A percentile compares a stretch with the other conserved stretches of the same genome.
Evolutionary conservation across 2,797 vertebrate species (phyloP).

Genomic region (Myotis vivesi): DNA sequence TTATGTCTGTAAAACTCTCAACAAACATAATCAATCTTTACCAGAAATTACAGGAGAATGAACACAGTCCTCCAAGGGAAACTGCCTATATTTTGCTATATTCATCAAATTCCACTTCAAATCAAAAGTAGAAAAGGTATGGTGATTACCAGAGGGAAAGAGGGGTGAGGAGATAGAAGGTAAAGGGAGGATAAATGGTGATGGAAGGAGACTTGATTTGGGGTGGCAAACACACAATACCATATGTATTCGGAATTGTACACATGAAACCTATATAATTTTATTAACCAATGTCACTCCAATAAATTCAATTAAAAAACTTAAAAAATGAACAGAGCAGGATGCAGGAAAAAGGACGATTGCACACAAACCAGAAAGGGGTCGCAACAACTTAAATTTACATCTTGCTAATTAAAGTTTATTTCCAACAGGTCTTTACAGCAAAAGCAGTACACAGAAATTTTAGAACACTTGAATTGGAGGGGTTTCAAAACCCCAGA

Average conservation of each 20-base stretch:
- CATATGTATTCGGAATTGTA: not conserved
- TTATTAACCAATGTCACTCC: not conserved
- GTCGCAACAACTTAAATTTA: not conserved
- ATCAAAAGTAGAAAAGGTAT: slow-evolving; percentile 6
- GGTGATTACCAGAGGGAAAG: not conserved
- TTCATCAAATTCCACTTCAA: not conserved
- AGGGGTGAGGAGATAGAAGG: not conserved
- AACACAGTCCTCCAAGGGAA: not conserved
- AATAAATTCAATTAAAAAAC: not conserved
- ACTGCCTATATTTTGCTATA: slow-evolving; percentile 22
- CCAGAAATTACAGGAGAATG: not conserved
- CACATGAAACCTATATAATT: not conserved
- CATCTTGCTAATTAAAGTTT: not conserved
- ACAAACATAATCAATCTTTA: not conserved
- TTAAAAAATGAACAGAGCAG: not conserved
- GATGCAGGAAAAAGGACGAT: not conserved
- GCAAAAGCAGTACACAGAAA: not conserved
- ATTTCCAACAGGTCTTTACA: not conserved
- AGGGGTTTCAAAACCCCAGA: not conserved
- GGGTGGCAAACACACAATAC: not conserved
- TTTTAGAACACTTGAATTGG: not conserved
- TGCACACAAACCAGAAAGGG: not conserved
- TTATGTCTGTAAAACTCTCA: not conserved
- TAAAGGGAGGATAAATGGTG: not conserved
- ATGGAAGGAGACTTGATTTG: not conserved